A percentile compares a stretch with the other conserved stretches of the same genome.
Conservation (phyloP, 2,888 invertebrate genomes). For the Clistopyga incitator region DNA sequence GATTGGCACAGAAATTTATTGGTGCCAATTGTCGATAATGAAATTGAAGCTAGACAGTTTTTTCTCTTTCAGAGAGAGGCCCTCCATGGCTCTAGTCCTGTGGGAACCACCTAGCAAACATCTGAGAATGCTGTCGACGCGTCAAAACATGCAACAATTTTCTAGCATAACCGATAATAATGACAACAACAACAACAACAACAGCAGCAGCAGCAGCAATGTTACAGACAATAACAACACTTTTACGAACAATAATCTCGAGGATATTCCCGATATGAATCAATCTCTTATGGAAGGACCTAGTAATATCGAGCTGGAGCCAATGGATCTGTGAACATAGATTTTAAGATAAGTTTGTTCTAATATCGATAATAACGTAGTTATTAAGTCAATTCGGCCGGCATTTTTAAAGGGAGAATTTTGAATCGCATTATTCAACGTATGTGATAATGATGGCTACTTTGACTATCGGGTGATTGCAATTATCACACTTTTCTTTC, state of each 20-base stretch:
- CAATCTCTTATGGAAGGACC: slow-evolving; percentile 70
- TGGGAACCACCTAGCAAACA: slow-evolving; percentile 91
- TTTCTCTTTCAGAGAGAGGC: slow-evolving; percentile 87
- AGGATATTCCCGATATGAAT: slow-evolving; percentile 79
- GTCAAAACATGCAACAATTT: slow-evolving; percentile 72
- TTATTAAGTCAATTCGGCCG: not conserved
- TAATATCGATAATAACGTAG: slow-evolving; percentile 5
- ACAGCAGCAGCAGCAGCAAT: slow-evolving; percentile 65
- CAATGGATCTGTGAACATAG: slow-evolving; percentile 80
- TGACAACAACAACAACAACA: slow-evolving; percentile 68
- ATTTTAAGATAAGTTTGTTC: slow-evolving; percentile 7
- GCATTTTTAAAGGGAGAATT: not conserved
- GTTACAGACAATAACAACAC: slow-evolving; percentile 68
- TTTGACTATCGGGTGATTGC: slow-evolving; percentile 29
- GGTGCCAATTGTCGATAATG: not conserved
- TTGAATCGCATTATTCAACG: not conserved
- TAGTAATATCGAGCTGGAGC: slow-evolving; percentile 73
- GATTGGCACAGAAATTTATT: not conserved
- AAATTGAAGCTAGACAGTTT: slow-evolving; percentile 72
- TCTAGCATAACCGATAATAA: slow-evolving; percentile 69
- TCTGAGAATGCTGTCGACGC: slow-evolving; percentile 81
- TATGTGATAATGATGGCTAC: not conserved
- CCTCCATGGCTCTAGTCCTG: slow-evolving; percentile 92
- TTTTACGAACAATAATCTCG: slow-evolving; percentile 71
- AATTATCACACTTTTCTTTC: not conserved